Evolutionary conservation across 2,797 vertebrate species (phyloP), one percentile per base, ranked within the genome.

Genomic region (Urocyon cinereoargenteus): DNA sequence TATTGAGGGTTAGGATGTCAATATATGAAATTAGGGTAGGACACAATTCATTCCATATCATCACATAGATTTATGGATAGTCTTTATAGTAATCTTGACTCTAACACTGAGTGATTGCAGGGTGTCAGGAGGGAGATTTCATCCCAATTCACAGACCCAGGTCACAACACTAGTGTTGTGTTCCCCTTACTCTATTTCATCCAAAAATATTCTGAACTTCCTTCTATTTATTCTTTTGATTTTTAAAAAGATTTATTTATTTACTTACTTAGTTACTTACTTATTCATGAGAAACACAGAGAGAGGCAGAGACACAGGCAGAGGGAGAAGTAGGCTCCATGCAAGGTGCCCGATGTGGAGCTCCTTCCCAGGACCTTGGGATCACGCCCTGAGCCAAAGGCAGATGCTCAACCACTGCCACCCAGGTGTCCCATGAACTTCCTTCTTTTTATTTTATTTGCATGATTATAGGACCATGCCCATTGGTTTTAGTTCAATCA

Each of bases 71-170:
- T 34, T 18, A 2, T 1, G 26, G 26, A 19, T 77, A 61, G 5
- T 34, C 0, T 84, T 59, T 26, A 28, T 3, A 9, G 59, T 4
- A 26, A 19, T 34, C 40, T 19, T 36, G 7, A 1, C 31, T 66
- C 8, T 9, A 57, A 40, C 3, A 49, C 26, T 0, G 1, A 40
- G 16, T 36, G 26, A 34, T 26, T 3, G 1, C n/a, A 14, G 49
- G 9, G 26, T 12, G 22, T 9, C 4, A 34, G 49, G 4, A 83
- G 53, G 18, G 2, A 5, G 24, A 22, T 40, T 40, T 28, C 14
- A 12, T 3, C 53, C 53, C 45, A 75, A 5, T 28, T 95, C 45
- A 59, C 55, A 75, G 59, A 26, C 15, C 53, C 14, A 0, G 34
- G n/a, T 51, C 79, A 13, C 3, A 28, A 26, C 10, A 28, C 18